Percentiles rank a stretch among this genome's conserved stretches.
Evolutionary conservation across 2,797 vertebrate species (phyloP).

Genomic region (Salarias fasciatus): DNA sequence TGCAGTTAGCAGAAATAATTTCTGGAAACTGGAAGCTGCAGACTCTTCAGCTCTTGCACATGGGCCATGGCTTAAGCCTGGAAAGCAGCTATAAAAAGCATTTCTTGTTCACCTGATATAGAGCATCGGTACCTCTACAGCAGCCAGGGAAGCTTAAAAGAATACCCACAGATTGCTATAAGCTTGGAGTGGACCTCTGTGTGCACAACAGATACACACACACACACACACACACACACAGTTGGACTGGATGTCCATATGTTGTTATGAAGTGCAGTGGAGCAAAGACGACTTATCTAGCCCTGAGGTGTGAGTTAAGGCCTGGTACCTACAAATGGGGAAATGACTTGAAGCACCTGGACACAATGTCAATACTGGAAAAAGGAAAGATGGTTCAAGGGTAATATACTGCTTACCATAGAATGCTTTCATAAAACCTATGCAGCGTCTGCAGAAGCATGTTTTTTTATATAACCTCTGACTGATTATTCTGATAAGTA

Average conservation of each 20-base stretch:
- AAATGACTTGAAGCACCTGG: conserved; percentile 70
- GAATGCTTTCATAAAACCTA: conserved; percentile 24
- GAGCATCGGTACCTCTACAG: conserved; percentile 37
- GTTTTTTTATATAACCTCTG: conserved; percentile 25
- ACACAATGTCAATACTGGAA: conserved; percentile 66
- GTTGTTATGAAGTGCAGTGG: conserved; percentile 73
- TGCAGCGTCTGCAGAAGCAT: background rate
- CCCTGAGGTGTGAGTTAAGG: conserved; percentile 65
- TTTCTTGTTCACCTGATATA: conserved; percentile 44
- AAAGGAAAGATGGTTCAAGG: conserved; percentile 49
- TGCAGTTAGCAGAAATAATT: conserved; percentile 4
- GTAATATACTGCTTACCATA: conserved; percentile 36
- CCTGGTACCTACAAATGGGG: conserved; percentile 50
- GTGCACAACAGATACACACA: conserved; percentile 39
- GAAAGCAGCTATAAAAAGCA: conserved; percentile 47
- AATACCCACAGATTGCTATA: conserved; percentile 55
- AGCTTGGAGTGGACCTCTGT: conserved; percentile 42
- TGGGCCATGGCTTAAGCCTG: conserved; percentile 34
- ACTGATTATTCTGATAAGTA: conserved; percentile 45
- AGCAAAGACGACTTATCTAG: conserved; percentile 70
- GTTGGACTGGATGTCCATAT: conserved; percentile 51
- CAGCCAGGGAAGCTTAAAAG: conserved; percentile 55
- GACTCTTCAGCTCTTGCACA: conserved; percentile 27
- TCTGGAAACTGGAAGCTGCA: conserved; percentile 20
- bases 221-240: conserved; percentile 22